These are phyloP conservation scores for Nylanderia fulva DNA, from an alignment of 1,140 invertebrate species.

Conservation along the genomic window DNA sequence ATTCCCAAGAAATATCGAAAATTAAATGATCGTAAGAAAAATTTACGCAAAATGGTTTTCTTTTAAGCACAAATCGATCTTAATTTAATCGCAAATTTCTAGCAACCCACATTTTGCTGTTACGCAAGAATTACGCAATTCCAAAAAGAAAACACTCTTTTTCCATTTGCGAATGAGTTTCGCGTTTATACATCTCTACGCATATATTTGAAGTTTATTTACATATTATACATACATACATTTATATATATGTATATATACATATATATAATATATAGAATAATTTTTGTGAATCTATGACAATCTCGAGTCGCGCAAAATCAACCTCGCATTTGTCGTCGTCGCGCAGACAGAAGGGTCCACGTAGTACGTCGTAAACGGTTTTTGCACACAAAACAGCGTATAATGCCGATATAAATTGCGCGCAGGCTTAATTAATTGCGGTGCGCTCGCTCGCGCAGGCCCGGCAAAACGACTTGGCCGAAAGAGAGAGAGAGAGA, in stretches of 20 bases:
- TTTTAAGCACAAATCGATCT: neutral
- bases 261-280: too few species aligned
- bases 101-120: neutral
- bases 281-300: constrained; percentile 19
- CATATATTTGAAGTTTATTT: neutral
- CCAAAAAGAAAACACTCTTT: too few species aligned
- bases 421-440: constrained; percentile 52
- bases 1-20: constrained; percentile 6
- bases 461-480: constrained; percentile 49
- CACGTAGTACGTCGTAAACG: constrained; percentile 29
- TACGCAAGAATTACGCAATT: neutral
- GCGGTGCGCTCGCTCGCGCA: constrained; percentile 41
- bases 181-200: neutral
- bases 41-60: neutral
- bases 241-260: neutral
- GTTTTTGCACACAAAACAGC: constrained; percentile 55
- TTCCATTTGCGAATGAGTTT: neutral
- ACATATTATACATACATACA: neutral
- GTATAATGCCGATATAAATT: constrained; percentile 57
- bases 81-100: neutral
- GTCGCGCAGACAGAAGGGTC: neutral
- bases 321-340: constrained; percentile 35
- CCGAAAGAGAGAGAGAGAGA: neutral
- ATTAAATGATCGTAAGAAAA: constrained; percentile 3
- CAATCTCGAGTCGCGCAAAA: constrained; percentile 25